phyloP scores from a whole-genome alignment of 2,797 vertebrate species.

The Dallia pectoralis region DNA sequence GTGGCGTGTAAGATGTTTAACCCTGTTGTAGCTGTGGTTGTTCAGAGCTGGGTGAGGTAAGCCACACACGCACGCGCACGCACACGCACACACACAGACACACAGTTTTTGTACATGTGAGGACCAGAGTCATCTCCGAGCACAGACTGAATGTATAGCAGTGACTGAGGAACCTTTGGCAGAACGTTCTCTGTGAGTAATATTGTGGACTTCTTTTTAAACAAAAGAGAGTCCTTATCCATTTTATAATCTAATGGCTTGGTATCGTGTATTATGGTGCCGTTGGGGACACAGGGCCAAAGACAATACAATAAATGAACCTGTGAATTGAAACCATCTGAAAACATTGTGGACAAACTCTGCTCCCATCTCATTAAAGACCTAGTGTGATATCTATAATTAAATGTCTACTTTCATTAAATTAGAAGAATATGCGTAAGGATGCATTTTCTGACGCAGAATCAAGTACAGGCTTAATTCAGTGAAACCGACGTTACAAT shows the following conservation, averaged over 20 bases:
- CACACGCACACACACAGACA: too few relatives aligned
- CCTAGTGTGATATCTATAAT: not conserved
- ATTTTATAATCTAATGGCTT: slow-evolving; percentile 57
- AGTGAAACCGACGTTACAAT: too few relatives aligned
- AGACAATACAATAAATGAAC: slow-evolving; percentile 24
- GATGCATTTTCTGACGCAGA: too few relatives aligned
- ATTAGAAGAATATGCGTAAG: too few relatives aligned
- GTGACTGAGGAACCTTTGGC: not conserved
- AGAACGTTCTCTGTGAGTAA: slow-evolving; percentile 36
- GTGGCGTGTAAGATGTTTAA: slow-evolving; percentile 60
- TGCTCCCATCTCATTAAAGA: not conserved
- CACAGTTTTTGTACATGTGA: too few relatives aligned
- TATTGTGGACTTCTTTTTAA: slow-evolving; percentile 58
- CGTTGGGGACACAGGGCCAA: slow-evolving; percentile 5
- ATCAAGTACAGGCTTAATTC: too few relatives aligned
- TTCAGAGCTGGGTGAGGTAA: slow-evolving; percentile 52
- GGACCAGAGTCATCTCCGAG: slow-evolving; percentile 13
- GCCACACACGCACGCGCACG: not conserved
- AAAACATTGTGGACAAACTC: slow-evolving; percentile 20
- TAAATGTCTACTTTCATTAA: too few relatives aligned
- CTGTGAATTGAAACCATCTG: slow-evolving; percentile 26
- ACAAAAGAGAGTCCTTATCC: slow-evolving; percentile 42
- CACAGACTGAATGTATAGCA: slow-evolving; percentile 17
- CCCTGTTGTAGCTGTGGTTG: slow-evolving; percentile 60
- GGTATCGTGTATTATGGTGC: slow-evolving; percentile 19